These are phyloP conservation scores for Stenchaetothrips biformis DNA, from an alignment of 2,888 invertebrate species.

Conservation along the genomic window DNA sequence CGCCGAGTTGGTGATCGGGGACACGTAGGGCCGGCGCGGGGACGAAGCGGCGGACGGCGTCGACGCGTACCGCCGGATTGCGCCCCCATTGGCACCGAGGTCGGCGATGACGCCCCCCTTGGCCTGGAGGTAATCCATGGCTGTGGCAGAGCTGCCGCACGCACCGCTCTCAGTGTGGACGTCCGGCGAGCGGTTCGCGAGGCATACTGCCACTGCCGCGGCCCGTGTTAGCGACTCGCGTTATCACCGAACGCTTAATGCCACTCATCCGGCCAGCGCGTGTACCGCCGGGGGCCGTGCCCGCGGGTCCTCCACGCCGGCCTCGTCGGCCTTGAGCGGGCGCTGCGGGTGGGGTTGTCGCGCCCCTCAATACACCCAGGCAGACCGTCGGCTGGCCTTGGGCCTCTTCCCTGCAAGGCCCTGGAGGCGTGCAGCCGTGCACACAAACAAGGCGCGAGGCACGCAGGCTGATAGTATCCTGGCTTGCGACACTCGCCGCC, in stretches of 20 bases:
- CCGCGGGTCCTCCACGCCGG: too few species aligned
- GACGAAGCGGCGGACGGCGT: neutral
- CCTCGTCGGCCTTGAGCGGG: too few species aligned
- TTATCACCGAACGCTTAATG: neutral
- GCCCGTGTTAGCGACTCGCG: neutral
- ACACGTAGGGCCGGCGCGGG: too few species aligned
- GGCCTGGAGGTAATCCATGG: conserved; percentile 2
- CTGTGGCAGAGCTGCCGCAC: neutral
- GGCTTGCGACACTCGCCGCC: neutral
- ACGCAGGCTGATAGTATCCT: neutral
- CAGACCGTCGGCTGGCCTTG: neutral
- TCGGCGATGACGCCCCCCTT: neutral
- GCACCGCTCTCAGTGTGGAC: neutral
- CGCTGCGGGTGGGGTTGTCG: neutral
- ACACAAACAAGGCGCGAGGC: neutral
- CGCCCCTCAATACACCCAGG: neutral
- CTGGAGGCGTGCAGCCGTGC: neutral
- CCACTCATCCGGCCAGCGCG: neutral
- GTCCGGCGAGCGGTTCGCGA: neutral
- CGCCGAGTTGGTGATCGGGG: too few species aligned
- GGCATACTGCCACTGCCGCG: neutral
- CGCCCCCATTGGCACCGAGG: neutral
- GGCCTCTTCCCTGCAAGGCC: neutral
- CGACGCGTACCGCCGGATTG: neutral
- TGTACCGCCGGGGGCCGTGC: too few species aligned